These are phyloP conservation scores for Tetrao urogallus DNA, from an alignment of 2,113 vertebrate species.

Conservation along the genomic window DNA sequence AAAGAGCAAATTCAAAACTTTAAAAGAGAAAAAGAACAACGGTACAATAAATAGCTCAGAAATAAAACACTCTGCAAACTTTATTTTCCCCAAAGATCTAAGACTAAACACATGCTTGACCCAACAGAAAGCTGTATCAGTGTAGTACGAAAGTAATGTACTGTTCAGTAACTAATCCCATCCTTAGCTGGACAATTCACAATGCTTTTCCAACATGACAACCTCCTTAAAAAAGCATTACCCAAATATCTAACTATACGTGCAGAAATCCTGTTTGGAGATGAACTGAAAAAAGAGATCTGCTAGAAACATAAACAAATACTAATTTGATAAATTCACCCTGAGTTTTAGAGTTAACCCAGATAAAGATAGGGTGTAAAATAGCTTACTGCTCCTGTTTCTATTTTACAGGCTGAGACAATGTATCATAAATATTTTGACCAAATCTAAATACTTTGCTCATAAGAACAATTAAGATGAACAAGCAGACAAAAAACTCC, in stretches of 20 bases:
- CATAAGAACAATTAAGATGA: not conserved
- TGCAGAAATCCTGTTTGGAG: not conserved
- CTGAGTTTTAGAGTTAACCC: not conserved
- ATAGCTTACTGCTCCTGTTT: not conserved
- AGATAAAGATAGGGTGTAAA: not conserved
- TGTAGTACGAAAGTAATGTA: not conserved
- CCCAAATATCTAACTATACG: not conserved
- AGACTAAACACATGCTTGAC: not conserved
- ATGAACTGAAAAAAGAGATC: not conserved
- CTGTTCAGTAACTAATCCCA: not conserved
- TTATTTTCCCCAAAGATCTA: not conserved
- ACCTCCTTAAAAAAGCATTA: not conserved
- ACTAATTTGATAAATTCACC: not conserved
- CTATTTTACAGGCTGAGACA: not conserved
- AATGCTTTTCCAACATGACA: not conserved
- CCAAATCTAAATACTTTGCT: not conserved
- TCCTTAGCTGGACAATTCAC: not conserved
- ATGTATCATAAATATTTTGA: not conserved
- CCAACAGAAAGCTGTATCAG: not conserved
- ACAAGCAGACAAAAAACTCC: fast-evolving
- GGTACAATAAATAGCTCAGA: not conserved
- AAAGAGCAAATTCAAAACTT: not conserved
- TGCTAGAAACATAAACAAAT: not conserved
- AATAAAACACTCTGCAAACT: not conserved
- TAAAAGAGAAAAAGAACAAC: not conserved